Evolutionary conservation across 1,140 invertebrate genomes (phyloP).

Genomic region (Triops longicaudatus): DNA sequence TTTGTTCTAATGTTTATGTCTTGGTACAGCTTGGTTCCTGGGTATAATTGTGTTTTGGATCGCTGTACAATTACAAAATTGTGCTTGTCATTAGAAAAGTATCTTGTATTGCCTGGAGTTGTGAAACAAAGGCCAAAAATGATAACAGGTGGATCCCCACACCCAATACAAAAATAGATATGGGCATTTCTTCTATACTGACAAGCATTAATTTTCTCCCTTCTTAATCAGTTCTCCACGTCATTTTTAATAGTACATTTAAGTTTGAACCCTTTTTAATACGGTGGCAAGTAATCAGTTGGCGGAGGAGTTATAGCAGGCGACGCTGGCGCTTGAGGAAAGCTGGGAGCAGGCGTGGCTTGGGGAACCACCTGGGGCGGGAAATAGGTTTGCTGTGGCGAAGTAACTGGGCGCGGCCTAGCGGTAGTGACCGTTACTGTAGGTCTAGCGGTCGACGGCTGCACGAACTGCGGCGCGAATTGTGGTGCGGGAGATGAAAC

Average conservation of each 20-base stretch:
- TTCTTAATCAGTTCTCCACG: no score
- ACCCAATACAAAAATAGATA: conserved; percentile 9
- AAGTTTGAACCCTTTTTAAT: not conserved
- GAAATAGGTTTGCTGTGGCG: not conserved
- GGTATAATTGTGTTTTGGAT: no score
- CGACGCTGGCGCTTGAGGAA: not conserved
- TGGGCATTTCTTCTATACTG: not conserved
- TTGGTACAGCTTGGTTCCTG: no score
- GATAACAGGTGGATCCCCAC: not conserved
- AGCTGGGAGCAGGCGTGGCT: not conserved
- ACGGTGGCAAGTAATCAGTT: conserved; percentile 18
- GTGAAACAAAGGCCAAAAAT: not conserved
- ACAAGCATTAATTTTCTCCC: not conserved
- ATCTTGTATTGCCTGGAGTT: not conserved
- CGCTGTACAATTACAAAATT: no score
- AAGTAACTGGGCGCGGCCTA: not conserved
- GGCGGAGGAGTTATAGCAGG: not conserved
- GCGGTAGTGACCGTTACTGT: not conserved
- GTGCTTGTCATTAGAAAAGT: not conserved
- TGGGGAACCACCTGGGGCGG: not conserved
- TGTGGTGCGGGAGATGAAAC: not conserved
- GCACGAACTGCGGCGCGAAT: not conserved
- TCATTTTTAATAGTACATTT: no score
- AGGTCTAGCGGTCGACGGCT: not conserved
- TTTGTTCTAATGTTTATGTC: no score